A percentile compares a stretch with the other conserved stretches of the same genome.
Evolutionary conservation across 2,113 vertebrate species (phyloP).

Genomic region (Pelusios castaneus): DNA sequence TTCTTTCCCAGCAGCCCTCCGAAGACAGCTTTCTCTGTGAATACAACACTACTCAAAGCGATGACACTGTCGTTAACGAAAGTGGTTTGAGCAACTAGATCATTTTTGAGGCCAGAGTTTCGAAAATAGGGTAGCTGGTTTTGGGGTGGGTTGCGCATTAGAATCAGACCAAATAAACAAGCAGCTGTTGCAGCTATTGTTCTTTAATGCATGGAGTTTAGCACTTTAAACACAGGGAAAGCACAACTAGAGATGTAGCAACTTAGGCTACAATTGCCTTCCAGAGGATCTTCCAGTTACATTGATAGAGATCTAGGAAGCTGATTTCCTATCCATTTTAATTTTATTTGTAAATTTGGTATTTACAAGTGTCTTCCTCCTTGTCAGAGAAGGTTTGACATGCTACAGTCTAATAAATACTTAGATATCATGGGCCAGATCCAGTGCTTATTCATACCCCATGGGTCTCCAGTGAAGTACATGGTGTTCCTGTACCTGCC

Average conservation of each 20-base stretch:
- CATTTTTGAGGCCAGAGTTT: constrained; percentile 38
- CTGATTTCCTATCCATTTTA: neutral
- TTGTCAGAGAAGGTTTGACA: too few species aligned
- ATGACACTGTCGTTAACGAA: neutral
- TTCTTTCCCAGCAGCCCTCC: constrained; percentile 25
- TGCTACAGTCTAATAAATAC: neutral
- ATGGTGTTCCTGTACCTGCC: neutral
- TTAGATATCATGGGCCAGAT: neutral
- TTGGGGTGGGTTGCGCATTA: neutral
- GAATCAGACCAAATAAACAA: rapidly evolving
- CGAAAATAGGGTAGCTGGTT: neutral
- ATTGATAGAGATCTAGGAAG: neutral
- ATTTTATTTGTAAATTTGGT: neutral
- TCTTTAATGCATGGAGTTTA: neutral
- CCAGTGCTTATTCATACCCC: neutral
- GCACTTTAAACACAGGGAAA: neutral
- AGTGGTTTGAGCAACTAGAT: neutral
- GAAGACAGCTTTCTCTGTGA: constrained; percentile 18
- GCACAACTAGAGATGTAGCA: neutral
- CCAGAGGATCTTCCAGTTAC: neutral
- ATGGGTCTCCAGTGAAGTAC: too few species aligned
- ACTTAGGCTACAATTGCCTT: rapidly evolving
- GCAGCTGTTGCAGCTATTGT: neutral
- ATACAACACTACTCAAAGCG: constrained; percentile 32
- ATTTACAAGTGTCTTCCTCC: neutral